These are phyloP conservation scores for Drosophila mayaguana DNA, from an alignment of 2,888 invertebrate genomes.

Conservation along the genomic window DNA sequence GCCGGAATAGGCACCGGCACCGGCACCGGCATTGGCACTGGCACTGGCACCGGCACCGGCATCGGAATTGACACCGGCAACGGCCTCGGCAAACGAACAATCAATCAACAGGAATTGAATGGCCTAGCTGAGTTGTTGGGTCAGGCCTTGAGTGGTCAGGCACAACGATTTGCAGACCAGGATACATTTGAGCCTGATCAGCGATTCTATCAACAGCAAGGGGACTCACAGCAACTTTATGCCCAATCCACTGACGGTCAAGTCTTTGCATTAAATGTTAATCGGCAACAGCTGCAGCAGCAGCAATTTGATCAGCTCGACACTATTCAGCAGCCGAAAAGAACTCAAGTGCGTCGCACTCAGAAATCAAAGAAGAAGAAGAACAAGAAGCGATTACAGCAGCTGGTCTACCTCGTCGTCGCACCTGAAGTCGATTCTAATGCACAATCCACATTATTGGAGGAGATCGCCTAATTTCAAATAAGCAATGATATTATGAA, in stretches of 20 bases:
- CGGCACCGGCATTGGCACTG: no score
- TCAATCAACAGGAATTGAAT: conserved; percentile 8
- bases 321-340: neutral
- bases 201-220: conserved; percentile 11
- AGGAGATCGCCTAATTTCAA: neutral
- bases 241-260: neutral
- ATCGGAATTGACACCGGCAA: no score
- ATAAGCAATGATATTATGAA: neutral
- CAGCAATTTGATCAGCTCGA: neutral
- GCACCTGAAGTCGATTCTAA: conserved; percentile 13
- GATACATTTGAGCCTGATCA: neutral
- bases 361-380: conserved; percentile 42
- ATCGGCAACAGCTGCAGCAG: neutral
- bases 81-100: accelerated
- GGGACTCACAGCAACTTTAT: conserved; percentile 9
- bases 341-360: conserved; percentile 27
- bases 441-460: neutral
- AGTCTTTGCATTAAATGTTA: neutral
- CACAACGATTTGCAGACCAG: conserved; percentile 4
- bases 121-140: conserved; percentile 16
- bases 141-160: neutral
- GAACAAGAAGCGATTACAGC: conserved; percentile 10
- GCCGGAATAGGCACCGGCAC: no score
- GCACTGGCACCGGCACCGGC: no score
- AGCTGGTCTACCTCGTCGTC: conserved; percentile 23